Conservation (phyloP, 2,113 vertebrate genomes). For the Psophia crepitans region DNA sequence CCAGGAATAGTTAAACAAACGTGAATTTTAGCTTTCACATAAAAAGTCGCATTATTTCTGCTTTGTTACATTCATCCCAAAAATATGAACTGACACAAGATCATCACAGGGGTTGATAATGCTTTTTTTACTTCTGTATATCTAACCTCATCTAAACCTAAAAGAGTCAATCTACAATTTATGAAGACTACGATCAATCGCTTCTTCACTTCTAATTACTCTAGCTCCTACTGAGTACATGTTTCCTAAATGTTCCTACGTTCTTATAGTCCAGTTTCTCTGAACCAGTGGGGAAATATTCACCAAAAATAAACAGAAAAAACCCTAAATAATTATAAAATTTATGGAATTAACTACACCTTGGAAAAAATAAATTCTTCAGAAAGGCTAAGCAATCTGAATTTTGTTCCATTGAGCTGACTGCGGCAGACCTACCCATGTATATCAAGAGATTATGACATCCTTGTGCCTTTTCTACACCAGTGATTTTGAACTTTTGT, state of each 20-base stretch:
- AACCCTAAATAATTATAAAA: background rate
- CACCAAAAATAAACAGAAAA: background rate
- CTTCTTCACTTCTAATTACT: background rate
- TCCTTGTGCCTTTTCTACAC: constrained; percentile 11
- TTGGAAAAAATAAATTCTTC: background rate
- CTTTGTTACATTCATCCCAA: background rate
- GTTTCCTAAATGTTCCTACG: background rate
- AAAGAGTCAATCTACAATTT: background rate
- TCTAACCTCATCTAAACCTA: background rate
- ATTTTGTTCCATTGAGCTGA: background rate
- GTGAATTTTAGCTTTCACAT: background rate
- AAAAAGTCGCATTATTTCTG: background rate
- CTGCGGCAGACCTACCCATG: background rate
- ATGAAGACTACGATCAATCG: background rate
- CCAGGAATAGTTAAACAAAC: background rate
- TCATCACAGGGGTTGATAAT: background rate
- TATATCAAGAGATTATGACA: constrained; percentile 2
- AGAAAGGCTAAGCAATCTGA: background rate
- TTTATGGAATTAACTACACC: background rate
- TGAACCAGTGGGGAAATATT: background rate
- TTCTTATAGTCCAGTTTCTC: background rate
- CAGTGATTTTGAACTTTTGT: constrained; percentile 27
- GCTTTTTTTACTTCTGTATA: background rate
- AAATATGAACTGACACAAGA: background rate
- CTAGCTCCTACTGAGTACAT: background rate